Evolutionary conservation across 2,113 vertebrate species (phyloP).

Genomic region (Struthio camelus): DNA sequence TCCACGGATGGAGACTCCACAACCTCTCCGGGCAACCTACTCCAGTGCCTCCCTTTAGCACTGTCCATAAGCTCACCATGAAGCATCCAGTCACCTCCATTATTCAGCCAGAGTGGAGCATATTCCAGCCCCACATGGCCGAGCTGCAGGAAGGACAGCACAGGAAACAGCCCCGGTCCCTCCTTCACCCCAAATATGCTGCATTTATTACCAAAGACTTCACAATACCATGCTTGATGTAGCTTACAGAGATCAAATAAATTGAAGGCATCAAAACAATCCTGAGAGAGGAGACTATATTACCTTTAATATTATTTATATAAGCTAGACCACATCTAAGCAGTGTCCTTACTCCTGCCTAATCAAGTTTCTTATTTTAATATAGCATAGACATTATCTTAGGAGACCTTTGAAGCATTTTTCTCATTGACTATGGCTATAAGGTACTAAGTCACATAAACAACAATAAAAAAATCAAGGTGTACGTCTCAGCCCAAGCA

Average conservation of each 20-base stretch:
- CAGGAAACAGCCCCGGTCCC: too few relatives aligned
- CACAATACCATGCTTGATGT: too few relatives aligned
- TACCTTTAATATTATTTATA: background rate
- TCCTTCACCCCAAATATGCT: too few relatives aligned
- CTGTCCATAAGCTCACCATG: too few relatives aligned
- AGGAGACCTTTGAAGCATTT: background rate
- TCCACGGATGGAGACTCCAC: too few relatives aligned
- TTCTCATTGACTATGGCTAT: background rate
- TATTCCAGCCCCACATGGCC: too few relatives aligned
- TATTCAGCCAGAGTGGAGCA: too few relatives aligned
- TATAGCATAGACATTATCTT: background rate
- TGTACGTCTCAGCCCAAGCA: background rate
- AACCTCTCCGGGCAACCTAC: too few relatives aligned
- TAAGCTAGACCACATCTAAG: background rate
- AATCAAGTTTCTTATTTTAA: background rate
- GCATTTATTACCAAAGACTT: background rate
- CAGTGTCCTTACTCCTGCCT: background rate
- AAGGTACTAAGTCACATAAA: background rate
- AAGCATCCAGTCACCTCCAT: too few relatives aligned
- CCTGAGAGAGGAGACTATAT: background rate
- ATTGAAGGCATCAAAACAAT: background rate
- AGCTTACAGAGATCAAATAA: background rate
- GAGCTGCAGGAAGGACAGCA: too few relatives aligned
- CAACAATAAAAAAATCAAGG: background rate
- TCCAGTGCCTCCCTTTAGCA: too few relatives aligned